Percentiles rank a stretch among this genome's conserved stretches.
Conservation (phyloP, 2,797 vertebrate genomes). For the Varecia variegata region DNA sequence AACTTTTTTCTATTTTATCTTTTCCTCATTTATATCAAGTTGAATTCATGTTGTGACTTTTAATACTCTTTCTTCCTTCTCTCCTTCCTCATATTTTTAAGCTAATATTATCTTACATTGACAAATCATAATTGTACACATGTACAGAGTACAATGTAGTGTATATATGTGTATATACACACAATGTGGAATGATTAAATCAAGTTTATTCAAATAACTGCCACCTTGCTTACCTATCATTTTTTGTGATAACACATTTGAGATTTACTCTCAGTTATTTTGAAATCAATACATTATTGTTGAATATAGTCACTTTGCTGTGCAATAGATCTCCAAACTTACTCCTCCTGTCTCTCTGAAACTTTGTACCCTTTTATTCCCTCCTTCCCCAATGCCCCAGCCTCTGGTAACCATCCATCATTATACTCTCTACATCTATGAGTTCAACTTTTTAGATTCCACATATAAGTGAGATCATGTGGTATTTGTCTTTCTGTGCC, state of each 20-base stretch:
- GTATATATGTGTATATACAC: too few species aligned
- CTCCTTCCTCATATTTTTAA: not conserved
- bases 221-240: not conserved
- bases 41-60: constrained; percentile 28
- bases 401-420: not conserved
- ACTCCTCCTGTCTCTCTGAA: not conserved
- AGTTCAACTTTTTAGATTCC: not conserved
- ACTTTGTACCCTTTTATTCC: not conserved
- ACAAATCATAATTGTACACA: not conserved
- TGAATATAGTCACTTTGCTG: not conserved
- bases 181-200: not conserved
- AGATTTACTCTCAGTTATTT: not conserved
- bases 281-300: not conserved
- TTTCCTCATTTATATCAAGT: constrained; percentile 45
- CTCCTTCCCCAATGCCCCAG: not conserved
- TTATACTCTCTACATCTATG: not conserved
- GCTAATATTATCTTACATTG: not conserved
- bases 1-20: constrained; percentile 45
- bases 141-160: not conserved
- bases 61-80: constrained; percentile 42
- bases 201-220: not conserved
- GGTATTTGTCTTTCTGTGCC: too few species aligned
- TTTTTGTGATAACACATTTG: not conserved
- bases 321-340: not conserved
- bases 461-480: too few species aligned